These are phyloP conservation scores for Melipona bicolor DNA, from an alignment of 2,888 invertebrate species.

Conservation along the genomic window DNA sequence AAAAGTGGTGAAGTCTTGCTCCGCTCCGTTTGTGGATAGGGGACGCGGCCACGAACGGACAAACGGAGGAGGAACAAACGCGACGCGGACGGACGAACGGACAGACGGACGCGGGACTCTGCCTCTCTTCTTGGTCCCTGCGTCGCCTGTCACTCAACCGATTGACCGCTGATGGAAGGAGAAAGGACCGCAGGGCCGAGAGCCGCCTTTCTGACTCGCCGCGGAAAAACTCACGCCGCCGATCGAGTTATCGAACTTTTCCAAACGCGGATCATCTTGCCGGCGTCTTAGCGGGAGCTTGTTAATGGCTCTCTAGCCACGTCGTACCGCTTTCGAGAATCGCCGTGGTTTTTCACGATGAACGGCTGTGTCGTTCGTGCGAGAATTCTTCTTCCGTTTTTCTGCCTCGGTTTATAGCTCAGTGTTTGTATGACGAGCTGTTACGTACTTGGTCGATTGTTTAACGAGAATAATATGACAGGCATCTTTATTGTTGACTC, in stretches of 20 bases:
- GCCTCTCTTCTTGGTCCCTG: constrained; percentile 62
- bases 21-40: constrained; percentile 83
- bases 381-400: background rate
- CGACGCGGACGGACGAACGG: constrained; percentile 68
- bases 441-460: background rate
- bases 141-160: constrained; percentile 74
- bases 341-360: background rate
- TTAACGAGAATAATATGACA: background rate
- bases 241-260: constrained; percentile 44
- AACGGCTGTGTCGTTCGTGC: background rate
- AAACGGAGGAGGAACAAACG: constrained; percentile 64
- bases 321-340: background rate
- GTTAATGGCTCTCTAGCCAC: constrained; percentile 31
- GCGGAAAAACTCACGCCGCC: constrained; percentile 57
- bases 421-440: background rate
- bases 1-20: constrained; percentile 84
- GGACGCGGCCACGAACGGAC: constrained; percentile 59
- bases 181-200: constrained; percentile 52
- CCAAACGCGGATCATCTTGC: constrained; percentile 45
- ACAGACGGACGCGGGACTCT: constrained; percentile 60
- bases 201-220: constrained; percentile 26
- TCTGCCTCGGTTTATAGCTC: constrained; percentile 1
- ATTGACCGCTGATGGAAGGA: constrained; percentile 44
- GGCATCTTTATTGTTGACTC: background rate
- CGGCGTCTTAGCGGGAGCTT: constrained; percentile 27